These are phyloP conservation scores for Pseudotriccus pelzelni DNA, from an alignment of 2,797 vertebrate genomes.

Conservation along the genomic window DNA sequence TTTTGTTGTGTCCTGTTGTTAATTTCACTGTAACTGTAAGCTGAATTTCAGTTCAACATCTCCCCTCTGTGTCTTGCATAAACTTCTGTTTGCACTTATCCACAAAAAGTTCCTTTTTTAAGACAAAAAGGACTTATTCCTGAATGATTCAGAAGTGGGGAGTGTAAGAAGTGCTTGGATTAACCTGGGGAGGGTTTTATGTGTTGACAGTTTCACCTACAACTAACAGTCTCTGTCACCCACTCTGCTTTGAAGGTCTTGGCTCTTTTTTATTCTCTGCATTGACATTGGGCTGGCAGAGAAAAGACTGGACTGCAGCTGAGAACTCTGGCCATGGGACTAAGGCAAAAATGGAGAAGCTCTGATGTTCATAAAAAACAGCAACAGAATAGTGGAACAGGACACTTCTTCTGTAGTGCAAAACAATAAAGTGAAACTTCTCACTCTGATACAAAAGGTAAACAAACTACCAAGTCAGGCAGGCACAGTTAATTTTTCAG, in stretches of 20 bases:
- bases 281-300: neutral
- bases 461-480: neutral
- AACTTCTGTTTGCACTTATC: neutral
- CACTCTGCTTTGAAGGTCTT: slow-evolving; percentile 38
- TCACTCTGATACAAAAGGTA: neutral
- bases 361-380: neutral
- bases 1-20: neutral
- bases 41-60: neutral
- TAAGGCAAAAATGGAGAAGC: neutral
- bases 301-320: slow-evolving; percentile 19
- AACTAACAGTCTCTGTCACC: slow-evolving; percentile 11
- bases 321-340: neutral
- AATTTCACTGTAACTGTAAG: neutral
- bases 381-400: neutral
- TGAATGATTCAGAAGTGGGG: slow-evolving; percentile 25
- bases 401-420: neutral
- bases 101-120: neutral
- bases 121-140: neutral
- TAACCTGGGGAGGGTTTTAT: slow-evolving; percentile 1
- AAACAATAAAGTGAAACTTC: neutral
- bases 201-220: slow-evolving; percentile 32
- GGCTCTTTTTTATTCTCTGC: slow-evolving; percentile 2
- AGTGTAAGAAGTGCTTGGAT: neutral
- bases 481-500: neutral
- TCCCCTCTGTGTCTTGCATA: neutral